phyloP scores from a whole-genome alignment of 2,888 invertebrate genomes.

The Dryobota labecula region DNA sequence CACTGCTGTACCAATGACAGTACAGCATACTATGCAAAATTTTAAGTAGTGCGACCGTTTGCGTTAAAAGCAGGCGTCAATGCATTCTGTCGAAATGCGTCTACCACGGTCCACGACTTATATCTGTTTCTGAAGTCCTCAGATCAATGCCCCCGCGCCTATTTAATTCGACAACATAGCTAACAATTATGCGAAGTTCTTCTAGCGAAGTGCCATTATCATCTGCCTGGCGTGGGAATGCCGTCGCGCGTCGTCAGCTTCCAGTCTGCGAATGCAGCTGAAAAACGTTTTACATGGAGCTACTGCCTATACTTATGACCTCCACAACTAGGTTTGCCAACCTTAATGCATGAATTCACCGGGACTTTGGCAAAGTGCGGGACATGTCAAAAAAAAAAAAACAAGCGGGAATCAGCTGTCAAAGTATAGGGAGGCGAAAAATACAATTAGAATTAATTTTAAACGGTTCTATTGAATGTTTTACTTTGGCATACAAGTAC shows the following conservation, averaged over 20 bases:
- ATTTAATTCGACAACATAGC: background rate
- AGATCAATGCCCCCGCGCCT: background rate
- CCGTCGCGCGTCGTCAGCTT: too few species aligned
- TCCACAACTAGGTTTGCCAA: too few species aligned
- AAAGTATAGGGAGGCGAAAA: too few species aligned
- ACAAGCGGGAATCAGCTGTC: too few species aligned
- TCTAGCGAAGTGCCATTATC: background rate
- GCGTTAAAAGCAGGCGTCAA: background rate
- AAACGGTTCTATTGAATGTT: too few species aligned
- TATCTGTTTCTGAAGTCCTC: background rate
- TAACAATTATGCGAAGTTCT: background rate
- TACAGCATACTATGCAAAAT: background rate
- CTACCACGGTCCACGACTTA: background rate
- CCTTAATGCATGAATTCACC: too few species aligned
- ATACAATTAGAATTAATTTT: too few species aligned
- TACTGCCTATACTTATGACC: too few species aligned
- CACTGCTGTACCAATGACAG: slow-evolving; percentile 16
- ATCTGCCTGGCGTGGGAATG: too few species aligned
- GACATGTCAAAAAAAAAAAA: too few species aligned
- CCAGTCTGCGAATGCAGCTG: background rate
- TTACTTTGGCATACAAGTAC: too few species aligned
- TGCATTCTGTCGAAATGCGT: background rate
- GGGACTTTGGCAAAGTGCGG: too few species aligned
- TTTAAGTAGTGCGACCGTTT: background rate
- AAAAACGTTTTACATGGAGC: background rate